Base-by-base conservation (phyloP, 2,797 vertebrate species). In the Sternotherus odoratus region DNA sequence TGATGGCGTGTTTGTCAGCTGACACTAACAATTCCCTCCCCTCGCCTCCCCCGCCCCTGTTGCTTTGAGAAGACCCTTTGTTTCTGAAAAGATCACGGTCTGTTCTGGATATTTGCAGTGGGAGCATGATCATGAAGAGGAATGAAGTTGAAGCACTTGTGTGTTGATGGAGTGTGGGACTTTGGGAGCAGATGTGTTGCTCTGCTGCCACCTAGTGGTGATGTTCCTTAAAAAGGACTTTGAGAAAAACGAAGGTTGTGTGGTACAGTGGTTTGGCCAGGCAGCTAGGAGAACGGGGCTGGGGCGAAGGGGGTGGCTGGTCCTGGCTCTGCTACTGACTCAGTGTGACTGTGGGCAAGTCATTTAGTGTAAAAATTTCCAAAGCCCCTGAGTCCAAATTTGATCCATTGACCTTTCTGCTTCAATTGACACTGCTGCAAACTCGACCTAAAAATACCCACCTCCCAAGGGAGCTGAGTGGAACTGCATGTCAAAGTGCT, bases 231-330 rank as follows among this genome's bases (percentile, higher is more conserved):
- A 75, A 43, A 46, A 17, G 72, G 43, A 46, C 43, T 46, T 30
- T 46, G 24, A 48, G 72, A 28, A 30, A 48, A 30, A 30, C 7
- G 43, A 16, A 75, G 23, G 72, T 24, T 48, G 26, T 48, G 43
- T 30, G 43, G 13, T 26, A 30, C 17, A 75, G 43, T 46, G 43
- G 43, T 75, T 15, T 48, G 72, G 72, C 26, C 15, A 48, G 24
- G 26, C 72, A 46, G 28, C 15, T 46, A 15, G 72, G 43, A 75
- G 69, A 46, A 36, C 13, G 46, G 72, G 16, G 21, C 39, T 0
- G 0, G 13, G 3, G 39, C 1, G 2, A 28, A 28, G 46, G 16
- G 48, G 81, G 33, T 49, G 17, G 8, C 23, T 17, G 46, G 77
- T 74, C 79, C 51, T 23, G 80, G 48, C 28, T n/a, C 75, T 84